Evolutionary conservation across 2,113 vertebrate species (phyloP).

Genomic region (Neogobius melanostomus): DNA sequence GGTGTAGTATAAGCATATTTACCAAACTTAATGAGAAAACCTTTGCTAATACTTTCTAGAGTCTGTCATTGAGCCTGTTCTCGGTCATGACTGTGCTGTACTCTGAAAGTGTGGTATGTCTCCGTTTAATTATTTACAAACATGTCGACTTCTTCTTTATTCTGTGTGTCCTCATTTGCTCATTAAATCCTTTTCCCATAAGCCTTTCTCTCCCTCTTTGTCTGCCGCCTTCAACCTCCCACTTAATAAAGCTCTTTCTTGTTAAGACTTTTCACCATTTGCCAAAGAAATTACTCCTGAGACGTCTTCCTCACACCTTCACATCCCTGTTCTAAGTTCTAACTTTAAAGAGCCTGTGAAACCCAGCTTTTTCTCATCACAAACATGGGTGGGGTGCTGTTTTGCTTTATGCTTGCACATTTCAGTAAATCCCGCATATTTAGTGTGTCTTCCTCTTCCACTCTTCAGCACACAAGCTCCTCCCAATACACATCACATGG

Average conservation of each 20-base stretch:
- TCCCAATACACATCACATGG: too few species aligned
- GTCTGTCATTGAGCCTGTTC: neutral
- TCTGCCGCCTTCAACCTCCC: conserved; percentile 4
- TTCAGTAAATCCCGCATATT: too few species aligned
- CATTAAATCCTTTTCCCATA: conserved; percentile 4
- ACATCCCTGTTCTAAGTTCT: neutral
- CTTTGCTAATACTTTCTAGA: conserved; percentile 6
- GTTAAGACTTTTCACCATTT: conserved; percentile 32
- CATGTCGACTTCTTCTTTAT: neutral
- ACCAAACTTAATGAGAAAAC: conserved; percentile 23
- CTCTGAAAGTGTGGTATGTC: neutral
- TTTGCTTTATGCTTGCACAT: too few species aligned
- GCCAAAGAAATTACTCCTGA: conserved; percentile 44
- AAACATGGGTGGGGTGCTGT: too few species aligned
- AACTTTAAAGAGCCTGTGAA: too few species aligned
- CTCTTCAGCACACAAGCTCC: too few species aligned
- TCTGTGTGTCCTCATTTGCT: conserved; percentile 12
- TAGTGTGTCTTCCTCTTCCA: too few species aligned
- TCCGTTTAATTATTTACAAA: neutral
- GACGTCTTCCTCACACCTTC: conserved; percentile 32
- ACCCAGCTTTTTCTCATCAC: too few species aligned
- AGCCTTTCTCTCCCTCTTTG: conserved; percentile 3
- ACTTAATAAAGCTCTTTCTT: conserved; percentile 47
- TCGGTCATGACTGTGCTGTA: conserved; percentile 18
- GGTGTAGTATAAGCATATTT: conserved; percentile 8